These are phyloP conservation scores for Mus musculus DNA, from an alignment of 2,113 vertebrate genomes.

Conservation along the genomic window DNA sequence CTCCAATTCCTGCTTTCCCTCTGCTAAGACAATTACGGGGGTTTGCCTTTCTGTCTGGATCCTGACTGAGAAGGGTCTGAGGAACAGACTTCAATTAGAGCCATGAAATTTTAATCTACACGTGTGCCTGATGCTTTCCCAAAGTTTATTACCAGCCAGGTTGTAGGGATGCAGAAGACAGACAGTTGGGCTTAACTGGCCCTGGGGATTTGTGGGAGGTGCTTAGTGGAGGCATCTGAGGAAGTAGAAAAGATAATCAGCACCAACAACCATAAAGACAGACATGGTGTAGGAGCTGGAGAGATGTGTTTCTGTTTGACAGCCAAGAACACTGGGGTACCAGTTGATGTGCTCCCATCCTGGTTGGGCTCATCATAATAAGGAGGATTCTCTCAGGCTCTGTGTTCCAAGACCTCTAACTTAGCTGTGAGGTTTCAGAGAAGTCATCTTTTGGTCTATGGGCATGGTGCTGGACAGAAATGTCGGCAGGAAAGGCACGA, in stretches of 20 bases:
- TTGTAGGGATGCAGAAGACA: not conserved
- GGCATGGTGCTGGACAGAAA: conserved; percentile 4
- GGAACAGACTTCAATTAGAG: not conserved
- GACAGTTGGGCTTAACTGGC: not conserved
- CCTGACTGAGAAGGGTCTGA: not conserved
- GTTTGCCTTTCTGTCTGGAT: conserved; percentile 13
- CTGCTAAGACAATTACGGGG: not conserved
- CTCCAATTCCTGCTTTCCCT: not conserved
- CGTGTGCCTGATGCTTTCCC: not conserved
- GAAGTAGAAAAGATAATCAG: not conserved
- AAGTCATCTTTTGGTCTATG: not conserved
- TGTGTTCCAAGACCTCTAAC: not conserved
- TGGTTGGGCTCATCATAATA: not conserved
- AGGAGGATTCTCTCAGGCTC: not conserved
- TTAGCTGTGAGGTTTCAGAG: not conserved
- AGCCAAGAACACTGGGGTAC: not conserved
- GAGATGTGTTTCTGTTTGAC: not conserved
- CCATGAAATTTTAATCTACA: not conserved
- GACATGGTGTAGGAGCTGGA: not conserved
- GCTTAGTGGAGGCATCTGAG: not conserved
- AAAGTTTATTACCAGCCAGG: not conserved
- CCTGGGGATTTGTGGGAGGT: not conserved
- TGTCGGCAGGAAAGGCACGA: not conserved
- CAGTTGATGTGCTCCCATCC: not conserved
- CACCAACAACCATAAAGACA: not conserved